Evolutionary conservation across 2,888 invertebrate genomes (phyloP), one percentile per base, ranked within the genome.

Genomic region (Adela reaumurella): DNA sequence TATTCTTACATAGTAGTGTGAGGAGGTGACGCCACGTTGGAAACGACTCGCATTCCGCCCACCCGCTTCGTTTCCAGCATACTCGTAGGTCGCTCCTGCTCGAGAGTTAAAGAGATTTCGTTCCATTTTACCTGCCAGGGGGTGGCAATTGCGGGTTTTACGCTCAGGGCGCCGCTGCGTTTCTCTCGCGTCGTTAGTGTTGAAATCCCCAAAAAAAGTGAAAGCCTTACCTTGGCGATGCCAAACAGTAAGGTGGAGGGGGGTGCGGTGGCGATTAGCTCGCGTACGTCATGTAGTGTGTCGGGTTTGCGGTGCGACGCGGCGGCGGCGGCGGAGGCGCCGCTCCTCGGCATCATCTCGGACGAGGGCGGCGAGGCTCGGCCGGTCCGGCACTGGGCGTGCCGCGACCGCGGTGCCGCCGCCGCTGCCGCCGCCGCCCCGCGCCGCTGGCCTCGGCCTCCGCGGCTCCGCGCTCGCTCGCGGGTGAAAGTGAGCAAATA

Each of bases 171-270:
- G 8, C 24, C 24, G 24, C 24, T 24, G 24, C 24, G 24, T 8
- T 24, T 8, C 24, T 8, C 5, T 24, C 24, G 24, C 24, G 24
- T 4, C 4, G 8, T 24, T 6, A 8, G 8, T 24, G 24, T 24
- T 6, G 24, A 24, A 24, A 24, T 24, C 24, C 24, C 24, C 8
- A 8, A 24, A 24, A 6, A 24, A 78, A 77, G 77, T 78, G 74
- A 74, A 70, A 35, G 35, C 14, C 11, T 35, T 35, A 35, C 35
- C 35, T 35, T 35, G 35, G 35, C 35, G 35, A 35, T 35, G 35
- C 35, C 35, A 14, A 35, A 35, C 11, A 35, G 35, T 8, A 35
- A 35, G 35, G 35, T 35, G 35, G 35, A 35, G 35, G 35, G 35
- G 35, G 35, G 35, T 14, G 35, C 8, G 35, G 35, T 35, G 4